Conservation (phyloP, 2,113 vertebrate genomes). For the Sebastes fasciatus region DNA sequence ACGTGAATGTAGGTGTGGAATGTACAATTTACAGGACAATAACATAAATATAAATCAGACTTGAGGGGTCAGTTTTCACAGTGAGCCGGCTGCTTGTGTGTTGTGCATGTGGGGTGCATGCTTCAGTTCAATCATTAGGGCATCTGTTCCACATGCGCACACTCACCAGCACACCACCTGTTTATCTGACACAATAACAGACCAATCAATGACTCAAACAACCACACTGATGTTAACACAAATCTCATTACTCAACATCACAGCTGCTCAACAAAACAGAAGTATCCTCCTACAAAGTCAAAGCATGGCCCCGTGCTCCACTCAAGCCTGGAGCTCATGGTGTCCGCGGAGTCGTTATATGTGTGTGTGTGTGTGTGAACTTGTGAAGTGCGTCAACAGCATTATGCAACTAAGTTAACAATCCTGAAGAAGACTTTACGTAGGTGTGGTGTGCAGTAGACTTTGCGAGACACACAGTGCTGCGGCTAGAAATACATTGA, state of each 20-base stretch:
- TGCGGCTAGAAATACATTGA: neutral
- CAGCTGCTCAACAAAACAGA: no score
- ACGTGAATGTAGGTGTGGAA: neutral
- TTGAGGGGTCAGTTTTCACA: neutral
- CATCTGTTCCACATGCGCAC: conserved; percentile 32
- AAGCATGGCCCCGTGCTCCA: neutral
- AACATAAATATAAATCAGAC: neutral
- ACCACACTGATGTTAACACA: neutral
- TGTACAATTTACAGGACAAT: conserved; percentile 8
- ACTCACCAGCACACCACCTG: conserved; percentile 22
- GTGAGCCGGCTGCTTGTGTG: neutral
- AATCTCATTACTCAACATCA: neutral
- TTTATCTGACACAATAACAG: conserved; percentile 8
- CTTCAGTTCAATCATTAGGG: conserved; percentile 25
- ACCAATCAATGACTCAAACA: conserved; percentile 28
- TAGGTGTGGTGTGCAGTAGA: neutral
- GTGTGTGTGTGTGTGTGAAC: conserved; percentile 11
- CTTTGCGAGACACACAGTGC: neutral
- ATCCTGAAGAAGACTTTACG: neutral
- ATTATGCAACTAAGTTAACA: no score
- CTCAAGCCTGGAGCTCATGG: neutral
- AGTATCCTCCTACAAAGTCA: neutral
- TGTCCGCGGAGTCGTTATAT: neutral
- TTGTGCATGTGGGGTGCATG: conserved; percentile 2
- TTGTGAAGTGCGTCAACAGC: conserved; percentile 5